Percentiles rank a stretch among this genome's conserved stretches.
Conservation (phyloP, 2,797 vertebrate species). For the Tenualosa thibaudeaui region DNA sequence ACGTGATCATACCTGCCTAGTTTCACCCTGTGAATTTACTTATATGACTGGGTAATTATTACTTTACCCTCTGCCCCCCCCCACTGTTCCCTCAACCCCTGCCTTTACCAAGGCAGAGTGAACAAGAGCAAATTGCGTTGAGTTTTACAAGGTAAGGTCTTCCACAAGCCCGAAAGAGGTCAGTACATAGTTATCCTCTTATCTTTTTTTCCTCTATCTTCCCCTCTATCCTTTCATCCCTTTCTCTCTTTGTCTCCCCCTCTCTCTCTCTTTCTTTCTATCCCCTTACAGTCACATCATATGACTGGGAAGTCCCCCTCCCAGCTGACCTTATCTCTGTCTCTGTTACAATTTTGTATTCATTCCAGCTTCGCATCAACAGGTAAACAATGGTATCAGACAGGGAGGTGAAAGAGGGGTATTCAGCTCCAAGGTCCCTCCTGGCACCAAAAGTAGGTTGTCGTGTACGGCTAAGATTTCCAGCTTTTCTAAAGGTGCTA, state of each 20-base stretch:
- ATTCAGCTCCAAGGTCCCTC: slow-evolving; percentile 48
- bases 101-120: neutral
- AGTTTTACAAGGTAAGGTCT: neutral
- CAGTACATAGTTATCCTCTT: neutral
- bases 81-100: neutral
- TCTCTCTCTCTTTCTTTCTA: neutral
- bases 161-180: neutral
- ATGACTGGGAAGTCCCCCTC: slow-evolving; percentile 48
- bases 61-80: neutral
- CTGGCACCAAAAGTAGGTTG: slow-evolving; percentile 57
- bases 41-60: neutral
- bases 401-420: slow-evolving; percentile 26
- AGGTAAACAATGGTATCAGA: slow-evolving; percentile 54
- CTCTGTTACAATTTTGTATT: slow-evolving; percentile 42
- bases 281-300: neutral
- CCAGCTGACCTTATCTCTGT: slow-evolving; percentile 44
- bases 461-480: slow-evolving; percentile 60
- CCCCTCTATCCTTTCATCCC: neutral
- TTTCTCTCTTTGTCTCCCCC: neutral
- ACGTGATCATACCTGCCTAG: neutral
- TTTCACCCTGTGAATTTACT: neutral
- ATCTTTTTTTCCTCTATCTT: neutral
- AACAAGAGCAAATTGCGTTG: neutral
- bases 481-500: slow-evolving; percentile 50
- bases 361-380: slow-evolving; percentile 45